phyloP scores from a whole-genome alignment of 2,797 vertebrate genomes.

The Hippoglossus hippoglossus region DNA sequence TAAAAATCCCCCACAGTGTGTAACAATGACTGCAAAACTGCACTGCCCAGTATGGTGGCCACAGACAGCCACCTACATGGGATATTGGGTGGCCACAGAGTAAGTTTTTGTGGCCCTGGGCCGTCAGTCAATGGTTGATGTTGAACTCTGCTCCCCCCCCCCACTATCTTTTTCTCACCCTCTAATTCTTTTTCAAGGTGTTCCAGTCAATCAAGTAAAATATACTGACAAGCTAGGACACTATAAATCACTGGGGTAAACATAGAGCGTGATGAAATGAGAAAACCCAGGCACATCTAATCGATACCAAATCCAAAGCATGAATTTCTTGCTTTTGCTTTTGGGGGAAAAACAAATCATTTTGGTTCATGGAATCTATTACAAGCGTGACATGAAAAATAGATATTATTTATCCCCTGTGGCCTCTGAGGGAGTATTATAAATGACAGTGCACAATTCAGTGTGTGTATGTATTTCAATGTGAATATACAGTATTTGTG shows the following conservation, averaged over 20 bases:
- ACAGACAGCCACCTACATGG: too few species aligned
- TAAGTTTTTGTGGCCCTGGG: too few species aligned
- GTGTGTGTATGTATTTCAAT: constrained; percentile 2
- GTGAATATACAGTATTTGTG: constrained; percentile 1
- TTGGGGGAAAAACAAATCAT: constrained; percentile 42
- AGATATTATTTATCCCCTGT: constrained; percentile 46
- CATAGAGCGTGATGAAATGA: constrained; percentile 62
- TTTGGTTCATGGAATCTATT: constrained; percentile 46
- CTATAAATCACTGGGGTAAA: constrained; percentile 63
- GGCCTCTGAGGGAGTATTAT: constrained; percentile 33
- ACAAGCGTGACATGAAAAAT: constrained; percentile 61
- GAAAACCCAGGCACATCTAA: constrained; percentile 50
- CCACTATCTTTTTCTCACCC: not conserved
- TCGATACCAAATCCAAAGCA: constrained; percentile 54
- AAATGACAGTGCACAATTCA: constrained; percentile 31
- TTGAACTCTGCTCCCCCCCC: too few species aligned
- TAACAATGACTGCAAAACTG: too few species aligned
- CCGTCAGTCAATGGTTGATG: too few species aligned
- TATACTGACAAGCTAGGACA: constrained; percentile 35
- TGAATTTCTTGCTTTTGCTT: constrained; percentile 48
- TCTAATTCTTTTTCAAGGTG: constrained; percentile 29
- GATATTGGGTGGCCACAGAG: too few species aligned
- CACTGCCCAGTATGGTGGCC: too few species aligned
- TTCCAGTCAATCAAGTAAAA: constrained; percentile 53
- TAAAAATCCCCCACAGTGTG: too few species aligned